These are phyloP conservation scores for Poeciliopsis prolifica DNA, from an alignment of 2,113 vertebrate genomes.

Conservation along the genomic window DNA sequence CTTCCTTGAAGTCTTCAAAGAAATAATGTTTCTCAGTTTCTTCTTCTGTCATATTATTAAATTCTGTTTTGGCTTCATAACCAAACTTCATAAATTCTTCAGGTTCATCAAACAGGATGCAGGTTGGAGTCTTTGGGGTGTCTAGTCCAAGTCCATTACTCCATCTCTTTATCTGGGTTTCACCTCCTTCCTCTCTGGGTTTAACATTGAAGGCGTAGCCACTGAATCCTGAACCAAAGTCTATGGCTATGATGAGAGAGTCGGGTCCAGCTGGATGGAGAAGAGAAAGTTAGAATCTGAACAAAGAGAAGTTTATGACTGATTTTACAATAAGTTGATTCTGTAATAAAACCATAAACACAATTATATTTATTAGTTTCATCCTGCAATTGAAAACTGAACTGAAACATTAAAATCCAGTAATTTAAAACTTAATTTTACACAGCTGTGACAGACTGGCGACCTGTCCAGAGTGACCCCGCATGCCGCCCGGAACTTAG, in stretches of 20 bases:
- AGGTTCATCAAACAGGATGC: conserved; percentile 58
- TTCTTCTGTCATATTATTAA: conserved; percentile 10
- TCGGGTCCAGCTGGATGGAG: not conserved
- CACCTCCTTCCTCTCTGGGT: not conserved
- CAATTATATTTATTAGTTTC: too few species aligned
- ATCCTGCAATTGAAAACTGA: too few species aligned
- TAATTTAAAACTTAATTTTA: too few species aligned
- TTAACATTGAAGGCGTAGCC: conserved; percentile 24
- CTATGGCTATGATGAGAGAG: conserved; percentile 15
- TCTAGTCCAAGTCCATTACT: conserved; percentile 7
- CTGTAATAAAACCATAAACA: too few species aligned
- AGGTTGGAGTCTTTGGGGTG: conserved; percentile 15
- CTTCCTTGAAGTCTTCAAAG: conserved; percentile 33
- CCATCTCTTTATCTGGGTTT: not conserved
- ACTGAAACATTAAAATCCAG: too few species aligned
- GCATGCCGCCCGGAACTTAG: too few species aligned
- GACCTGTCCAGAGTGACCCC: too few species aligned
- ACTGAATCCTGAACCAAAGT: conserved; percentile 19
- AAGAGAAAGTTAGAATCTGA: not conserved
- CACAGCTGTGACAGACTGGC: too few species aligned
- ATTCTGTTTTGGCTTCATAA: conserved; percentile 56
- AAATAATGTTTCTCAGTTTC: conserved; percentile 43
- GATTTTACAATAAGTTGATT: too few species aligned
- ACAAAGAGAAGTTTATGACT: not conserved
- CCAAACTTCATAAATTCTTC: conserved; percentile 55